These are phyloP conservation scores for Agrotis puta DNA, from an alignment of 2,888 invertebrate species.

Conservation along the genomic window DNA sequence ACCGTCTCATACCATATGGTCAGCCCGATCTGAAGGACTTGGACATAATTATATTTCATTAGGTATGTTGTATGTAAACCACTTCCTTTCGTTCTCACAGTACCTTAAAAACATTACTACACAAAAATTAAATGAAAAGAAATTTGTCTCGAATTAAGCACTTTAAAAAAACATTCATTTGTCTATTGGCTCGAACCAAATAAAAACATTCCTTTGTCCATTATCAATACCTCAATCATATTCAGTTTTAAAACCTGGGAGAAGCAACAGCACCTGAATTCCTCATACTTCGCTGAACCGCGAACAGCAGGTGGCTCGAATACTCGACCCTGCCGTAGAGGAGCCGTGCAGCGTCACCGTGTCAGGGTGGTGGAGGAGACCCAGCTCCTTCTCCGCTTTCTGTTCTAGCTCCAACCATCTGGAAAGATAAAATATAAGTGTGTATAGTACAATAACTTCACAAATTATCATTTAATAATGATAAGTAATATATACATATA, in stretches of 20 bases:
- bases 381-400: conserved; percentile 91
- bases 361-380: conserved; percentile 87
- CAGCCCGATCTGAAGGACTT: too few species aligned
- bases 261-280: conserved; percentile 22
- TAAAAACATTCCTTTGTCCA: neutral
- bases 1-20: too few species aligned
- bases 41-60: too few species aligned
- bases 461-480: too few species aligned
- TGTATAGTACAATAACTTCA: too few species aligned
- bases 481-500: too few species aligned
- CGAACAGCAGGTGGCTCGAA: conserved; percentile 85
- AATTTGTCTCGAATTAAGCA: neutral
- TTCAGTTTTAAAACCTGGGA: neutral
- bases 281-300: conserved; percentile 76
- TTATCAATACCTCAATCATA: conserved; percentile 18
- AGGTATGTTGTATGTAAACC: too few species aligned
- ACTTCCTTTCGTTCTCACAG: too few species aligned
- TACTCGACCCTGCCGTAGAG: conserved; percentile 84
- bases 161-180: neutral
- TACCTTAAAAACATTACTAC: neutral
- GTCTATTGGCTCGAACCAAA: neutral
- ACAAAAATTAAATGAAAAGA: neutral
- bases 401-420: conserved; percentile 91
- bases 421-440: conserved; percentile 30
- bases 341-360: conserved; percentile 83